A percentile compares a stretch with the other conserved stretches of the same genome.
Conservation (phyloP, 2,797 vertebrate species). For the Paedocypris micromegethes region DNA sequence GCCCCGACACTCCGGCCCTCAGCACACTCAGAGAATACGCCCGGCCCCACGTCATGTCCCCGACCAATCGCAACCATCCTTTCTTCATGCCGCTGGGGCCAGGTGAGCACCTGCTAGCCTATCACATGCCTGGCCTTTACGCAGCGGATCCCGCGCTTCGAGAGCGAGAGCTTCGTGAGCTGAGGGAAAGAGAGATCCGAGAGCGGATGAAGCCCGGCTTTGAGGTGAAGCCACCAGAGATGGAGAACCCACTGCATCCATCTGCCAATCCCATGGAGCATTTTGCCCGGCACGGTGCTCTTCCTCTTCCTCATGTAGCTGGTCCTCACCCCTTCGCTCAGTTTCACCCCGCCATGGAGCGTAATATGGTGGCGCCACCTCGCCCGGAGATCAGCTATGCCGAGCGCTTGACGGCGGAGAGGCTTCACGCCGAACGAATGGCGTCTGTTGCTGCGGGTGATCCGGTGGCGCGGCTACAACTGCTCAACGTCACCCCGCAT, state of each 20-base stretch:
- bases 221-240: slow-evolving; percentile 91
- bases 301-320: slow-evolving; percentile 83
- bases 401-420: slow-evolving; percentile 89
- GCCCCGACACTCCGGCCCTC: slow-evolving; percentile 89
- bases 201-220: slow-evolving; percentile 98
- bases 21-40: slow-evolving; percentile 97
- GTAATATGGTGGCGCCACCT: slow-evolving; percentile 82
- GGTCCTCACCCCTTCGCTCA: slow-evolving; percentile 82
- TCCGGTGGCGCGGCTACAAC: slow-evolving; percentile 88
- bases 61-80: slow-evolving; percentile 90
- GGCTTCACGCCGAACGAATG: slow-evolving; percentile 96
- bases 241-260: slow-evolving; percentile 83
- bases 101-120: slow-evolving; percentile 87
- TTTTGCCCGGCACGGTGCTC: slow-evolving; percentile 87
- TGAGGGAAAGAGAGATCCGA: slow-evolving; percentile 87
- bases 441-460: slow-evolving; percentile 88
- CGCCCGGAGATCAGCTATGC: slow-evolving; percentile 94
- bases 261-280: slow-evolving; percentile 96
- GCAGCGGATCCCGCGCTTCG: slow-evolving; percentile 84
- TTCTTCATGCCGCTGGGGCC: slow-evolving; percentile 94
- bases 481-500: slow-evolving; percentile 98
- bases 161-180: slow-evolving; percentile 87
- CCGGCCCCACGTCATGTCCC: slow-evolving; percentile 95
- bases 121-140: slow-evolving; percentile 95
- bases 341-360: slow-evolving; percentile 91